Conservation (phyloP, 1,140 invertebrate genomes). For the Bombus confusus region DNA sequence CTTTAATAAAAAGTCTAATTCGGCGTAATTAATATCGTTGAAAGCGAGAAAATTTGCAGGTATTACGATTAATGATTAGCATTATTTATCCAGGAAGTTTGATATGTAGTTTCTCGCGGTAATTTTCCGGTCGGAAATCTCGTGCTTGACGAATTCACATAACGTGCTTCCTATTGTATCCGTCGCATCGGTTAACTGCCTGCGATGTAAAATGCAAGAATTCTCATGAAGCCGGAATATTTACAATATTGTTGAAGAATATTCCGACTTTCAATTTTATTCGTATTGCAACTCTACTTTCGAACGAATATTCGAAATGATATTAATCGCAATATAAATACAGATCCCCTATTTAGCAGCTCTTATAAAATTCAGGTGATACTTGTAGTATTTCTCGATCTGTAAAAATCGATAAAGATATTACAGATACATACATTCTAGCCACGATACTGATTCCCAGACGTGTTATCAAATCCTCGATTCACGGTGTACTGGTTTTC, state of each 20-base stretch:
- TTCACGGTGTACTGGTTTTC: constrained; percentile 24
- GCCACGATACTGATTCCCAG: constrained; percentile 2
- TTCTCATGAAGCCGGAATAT: background rate
- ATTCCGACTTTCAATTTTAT: too few relatives aligned
- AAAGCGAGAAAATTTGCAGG: background rate
- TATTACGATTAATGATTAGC: constrained; percentile 6
- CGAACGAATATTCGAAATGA: too few relatives aligned
- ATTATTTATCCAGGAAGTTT: background rate
- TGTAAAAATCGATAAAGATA: background rate
- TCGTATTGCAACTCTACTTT: too few relatives aligned
- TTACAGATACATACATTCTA: background rate
- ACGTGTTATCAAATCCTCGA: constrained; percentile 30
- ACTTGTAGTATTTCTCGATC: background rate
- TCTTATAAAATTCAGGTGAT: background rate
- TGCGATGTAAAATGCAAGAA: background rate
- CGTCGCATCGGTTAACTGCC: too few relatives aligned
- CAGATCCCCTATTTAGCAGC: too few relatives aligned
- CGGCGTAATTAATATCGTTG: background rate
- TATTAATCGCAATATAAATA: too few relatives aligned
- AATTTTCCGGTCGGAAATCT: constrained; percentile 26
- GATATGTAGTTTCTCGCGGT: background rate
- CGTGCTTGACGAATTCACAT: constrained; percentile 11
- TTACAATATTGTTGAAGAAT: too few relatives aligned
- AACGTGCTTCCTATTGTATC: background rate
- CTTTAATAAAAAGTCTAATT: background rate